These are phyloP conservation scores for Drosophila funebris DNA, from an alignment of 1,140 invertebrate genomes.

Conservation along the genomic window DNA sequence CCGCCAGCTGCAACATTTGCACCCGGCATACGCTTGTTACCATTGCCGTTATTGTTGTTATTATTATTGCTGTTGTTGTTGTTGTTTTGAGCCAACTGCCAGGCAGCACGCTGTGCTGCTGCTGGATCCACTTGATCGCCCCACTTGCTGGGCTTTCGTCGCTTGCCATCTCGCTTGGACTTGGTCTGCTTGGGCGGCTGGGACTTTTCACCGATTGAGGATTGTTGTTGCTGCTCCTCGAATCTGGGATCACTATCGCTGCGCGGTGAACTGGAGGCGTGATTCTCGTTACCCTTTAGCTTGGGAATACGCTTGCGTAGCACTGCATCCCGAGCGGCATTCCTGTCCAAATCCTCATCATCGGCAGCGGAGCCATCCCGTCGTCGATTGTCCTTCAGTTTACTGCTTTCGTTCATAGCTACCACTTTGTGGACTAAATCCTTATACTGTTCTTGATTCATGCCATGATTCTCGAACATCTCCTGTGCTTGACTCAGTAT, in stretches of 20 bases:
- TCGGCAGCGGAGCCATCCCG: constrained; percentile 84
- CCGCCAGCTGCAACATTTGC: constrained; percentile 4
- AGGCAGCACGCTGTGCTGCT: constrained; percentile 54
- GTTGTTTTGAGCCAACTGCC: constrained; percentile 56
- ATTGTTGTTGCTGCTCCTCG: constrained; percentile 47
- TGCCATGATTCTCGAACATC: constrained; percentile 89
- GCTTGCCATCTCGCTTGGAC: constrained; percentile 58
- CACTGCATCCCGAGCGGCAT: constrained; percentile 74
- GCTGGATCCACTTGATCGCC: constrained; percentile 70
- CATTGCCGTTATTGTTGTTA: constrained; percentile 40
- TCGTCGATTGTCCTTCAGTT: constrained; percentile 90
- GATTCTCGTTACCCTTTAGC: constrained; percentile 61
- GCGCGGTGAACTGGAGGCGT: constrained; percentile 39
- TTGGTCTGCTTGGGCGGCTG: constrained; percentile 36
- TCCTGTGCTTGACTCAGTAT: constrained; percentile 94
- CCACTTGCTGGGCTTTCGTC: constrained; percentile 75
- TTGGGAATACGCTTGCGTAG: constrained; percentile 77
- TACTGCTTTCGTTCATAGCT: constrained; percentile 91
- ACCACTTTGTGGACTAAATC: constrained; percentile 91
- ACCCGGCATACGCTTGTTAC: constrained; percentile 17
- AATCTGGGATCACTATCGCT: constrained; percentile 63
- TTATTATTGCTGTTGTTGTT: constrained; percentile 56
- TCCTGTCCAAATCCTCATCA: constrained; percentile 53
- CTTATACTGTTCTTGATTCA: constrained; percentile 92
- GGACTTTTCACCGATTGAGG: constrained; percentile 7